These are phyloP conservation scores for Ecliptopera silaceata DNA, from an alignment of 2,888 invertebrate genomes.

Conservation along the genomic window DNA sequence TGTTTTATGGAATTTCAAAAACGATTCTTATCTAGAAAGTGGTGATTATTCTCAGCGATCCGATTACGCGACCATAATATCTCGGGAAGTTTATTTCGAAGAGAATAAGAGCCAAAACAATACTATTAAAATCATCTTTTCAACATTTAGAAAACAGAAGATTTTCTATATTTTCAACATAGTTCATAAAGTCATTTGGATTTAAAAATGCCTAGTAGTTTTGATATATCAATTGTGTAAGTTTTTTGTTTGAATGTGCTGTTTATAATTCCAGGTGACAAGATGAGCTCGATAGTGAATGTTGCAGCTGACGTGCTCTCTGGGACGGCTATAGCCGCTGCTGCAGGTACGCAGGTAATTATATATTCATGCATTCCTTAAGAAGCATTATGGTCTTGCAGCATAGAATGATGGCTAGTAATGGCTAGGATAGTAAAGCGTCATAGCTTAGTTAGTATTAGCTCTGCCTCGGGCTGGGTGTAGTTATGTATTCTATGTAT, in stretches of 20 bases:
- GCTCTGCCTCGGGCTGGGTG: too few relatives aligned
- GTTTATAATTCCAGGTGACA: conserved; percentile 51
- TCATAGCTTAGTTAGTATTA: too few relatives aligned
- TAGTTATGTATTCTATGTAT: too few relatives aligned
- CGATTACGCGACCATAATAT: not conserved
- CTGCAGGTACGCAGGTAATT: conserved; percentile 82
- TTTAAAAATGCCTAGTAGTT: conserved; percentile 1
- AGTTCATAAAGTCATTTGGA: not conserved
- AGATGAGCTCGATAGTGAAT: conserved; percentile 86
- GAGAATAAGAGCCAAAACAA: not conserved
- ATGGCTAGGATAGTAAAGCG: too few relatives aligned
- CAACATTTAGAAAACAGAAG: too few relatives aligned
- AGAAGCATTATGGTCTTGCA: not conserved
- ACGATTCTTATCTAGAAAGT: conserved; percentile 13
- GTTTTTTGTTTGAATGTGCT: not conserved
- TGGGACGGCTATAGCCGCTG: conserved; percentile 86
- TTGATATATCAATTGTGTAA: not conserved
- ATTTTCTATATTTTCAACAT: too few relatives aligned
- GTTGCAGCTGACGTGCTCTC: conserved; percentile 86
- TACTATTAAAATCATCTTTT: not conserved
- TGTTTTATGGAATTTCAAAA: not conserved
- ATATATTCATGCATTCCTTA: not conserved
- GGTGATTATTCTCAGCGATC: conserved; percentile 3
- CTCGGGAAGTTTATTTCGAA: not conserved
- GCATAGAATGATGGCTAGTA: too few relatives aligned